Percentiles rank a stretch among this genome's conserved stretches.
Evolutionary conservation across 2,888 invertebrate species (phyloP).

Genomic region (Eristalis arbustorum): DNA sequence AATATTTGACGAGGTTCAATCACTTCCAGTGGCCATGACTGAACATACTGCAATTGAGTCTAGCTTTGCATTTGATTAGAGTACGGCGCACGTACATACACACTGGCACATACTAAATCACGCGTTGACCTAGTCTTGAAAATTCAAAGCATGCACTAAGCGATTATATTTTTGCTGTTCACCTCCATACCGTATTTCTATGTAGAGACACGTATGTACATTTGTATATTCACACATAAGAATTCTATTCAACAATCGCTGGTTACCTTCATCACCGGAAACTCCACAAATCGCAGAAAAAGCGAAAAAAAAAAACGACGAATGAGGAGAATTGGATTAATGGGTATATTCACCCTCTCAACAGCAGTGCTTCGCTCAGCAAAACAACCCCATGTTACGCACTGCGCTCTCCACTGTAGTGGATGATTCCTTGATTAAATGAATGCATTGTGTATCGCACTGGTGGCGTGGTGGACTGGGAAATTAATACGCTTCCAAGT

Average conservation of each 20-base stretch:
- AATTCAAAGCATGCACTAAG: neutral
- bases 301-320: neutral
- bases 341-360: neutral
- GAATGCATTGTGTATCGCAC: neutral
- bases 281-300: neutral
- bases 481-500: neutral
- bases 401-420: neutral
- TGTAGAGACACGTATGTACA: neutral
- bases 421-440: neutral
- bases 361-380: neutral
- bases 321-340: neutral
- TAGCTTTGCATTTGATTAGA: neutral
- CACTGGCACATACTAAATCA: neutral
- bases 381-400: neutral
- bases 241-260: neutral
- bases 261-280: neutral
- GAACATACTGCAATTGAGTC: neutral
- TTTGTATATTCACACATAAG: neutral
- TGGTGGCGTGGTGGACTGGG: neutral
- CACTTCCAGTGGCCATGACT: neutral
- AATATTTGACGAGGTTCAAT: neutral
- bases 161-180: neutral
- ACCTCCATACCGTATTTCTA: neutral
- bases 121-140: neutral
- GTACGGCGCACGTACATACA: too few relatives aligned